phyloP scores from a whole-genome alignment of 1,140 invertebrate genomes.

The Patella vulgata region DNA sequence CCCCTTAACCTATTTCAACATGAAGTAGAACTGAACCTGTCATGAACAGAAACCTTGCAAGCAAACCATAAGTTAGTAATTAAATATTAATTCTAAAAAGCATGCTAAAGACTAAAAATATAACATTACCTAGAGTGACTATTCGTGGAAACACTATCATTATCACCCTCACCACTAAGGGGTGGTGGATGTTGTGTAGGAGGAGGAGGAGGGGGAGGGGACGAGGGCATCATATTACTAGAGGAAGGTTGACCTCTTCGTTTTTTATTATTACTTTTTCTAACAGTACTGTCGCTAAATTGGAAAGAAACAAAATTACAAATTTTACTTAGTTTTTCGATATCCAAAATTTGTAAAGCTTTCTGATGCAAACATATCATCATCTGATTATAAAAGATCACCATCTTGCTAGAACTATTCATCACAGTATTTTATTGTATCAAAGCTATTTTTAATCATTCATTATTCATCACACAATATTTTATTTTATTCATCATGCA shows the following conservation, averaged over 20 bases:
- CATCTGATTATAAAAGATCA: no score
- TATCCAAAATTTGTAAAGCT: slow-evolving; percentile 1
- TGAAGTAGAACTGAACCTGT: no score
- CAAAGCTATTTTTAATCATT: no score
- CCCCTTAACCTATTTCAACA: no score
- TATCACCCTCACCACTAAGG: slow-evolving; percentile 27
- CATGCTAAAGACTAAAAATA: no score
- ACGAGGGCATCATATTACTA: slow-evolving; percentile 20
- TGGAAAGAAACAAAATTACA: slow-evolving; percentile 20
- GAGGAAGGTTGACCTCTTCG: slow-evolving; percentile 34
- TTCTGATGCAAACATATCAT: neutral
- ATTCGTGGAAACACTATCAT: slow-evolving; percentile 9
- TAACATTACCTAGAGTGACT: slow-evolving; percentile 10
- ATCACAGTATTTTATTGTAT: no score
- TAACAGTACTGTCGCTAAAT: slow-evolving; percentile 57
- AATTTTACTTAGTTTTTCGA: slow-evolving; percentile 12
- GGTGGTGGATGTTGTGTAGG: slow-evolving; percentile 21
- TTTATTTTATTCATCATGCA: no score
- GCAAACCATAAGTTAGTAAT: no score
- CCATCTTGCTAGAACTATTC: no score
- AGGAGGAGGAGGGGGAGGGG: slow-evolving; percentile 19
- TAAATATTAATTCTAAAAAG: no score
- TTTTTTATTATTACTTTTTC: slow-evolving; percentile 57
- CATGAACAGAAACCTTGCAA: no score
- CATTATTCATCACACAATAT: no score